Percentiles rank a stretch among this genome's conserved stretches.
These are phyloP conservation scores for Anguilla pacifica DNA, from an alignment of 2,797 vertebrate species.

Conservation along the genomic window DNA sequence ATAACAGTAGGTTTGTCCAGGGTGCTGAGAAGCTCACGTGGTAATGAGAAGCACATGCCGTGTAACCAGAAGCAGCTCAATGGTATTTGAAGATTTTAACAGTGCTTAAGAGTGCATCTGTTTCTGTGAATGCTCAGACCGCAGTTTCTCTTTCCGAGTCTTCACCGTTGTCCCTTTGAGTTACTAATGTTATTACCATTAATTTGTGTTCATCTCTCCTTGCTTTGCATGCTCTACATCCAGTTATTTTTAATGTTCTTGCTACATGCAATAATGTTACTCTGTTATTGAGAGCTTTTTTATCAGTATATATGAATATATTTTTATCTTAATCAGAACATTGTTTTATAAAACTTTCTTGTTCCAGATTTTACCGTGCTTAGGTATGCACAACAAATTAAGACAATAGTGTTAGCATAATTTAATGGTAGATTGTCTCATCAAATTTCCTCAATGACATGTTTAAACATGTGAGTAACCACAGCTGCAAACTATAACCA, in stretches of 20 bases:
- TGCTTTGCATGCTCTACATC: background rate
- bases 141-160: background rate
- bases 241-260: background rate
- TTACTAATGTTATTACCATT: background rate
- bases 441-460: background rate
- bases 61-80: slow-evolving; percentile 13
- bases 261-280: background rate
- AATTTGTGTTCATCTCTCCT: background rate
- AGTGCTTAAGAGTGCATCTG: background rate
- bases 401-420: background rate
- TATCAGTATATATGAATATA: no score
- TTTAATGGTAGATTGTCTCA: background rate
- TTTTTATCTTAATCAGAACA: no score
- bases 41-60: slow-evolving; percentile 25
- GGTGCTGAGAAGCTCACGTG: background rate
- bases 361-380: no score
- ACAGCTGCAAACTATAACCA: background rate
- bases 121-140: slow-evolving; percentile 16
- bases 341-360: no score
- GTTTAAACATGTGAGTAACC: background rate
- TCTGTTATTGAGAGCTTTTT: background rate
- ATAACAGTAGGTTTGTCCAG: slow-evolving; percentile 11
- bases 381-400: no score
- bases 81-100: slow-evolving; percentile 13
- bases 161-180: background rate